Percentiles rank a stretch among this genome's conserved stretches.
Evolutionary conservation across 2,113 vertebrate species (phyloP).

Genomic region (Lutjanus erythropterus): DNA sequence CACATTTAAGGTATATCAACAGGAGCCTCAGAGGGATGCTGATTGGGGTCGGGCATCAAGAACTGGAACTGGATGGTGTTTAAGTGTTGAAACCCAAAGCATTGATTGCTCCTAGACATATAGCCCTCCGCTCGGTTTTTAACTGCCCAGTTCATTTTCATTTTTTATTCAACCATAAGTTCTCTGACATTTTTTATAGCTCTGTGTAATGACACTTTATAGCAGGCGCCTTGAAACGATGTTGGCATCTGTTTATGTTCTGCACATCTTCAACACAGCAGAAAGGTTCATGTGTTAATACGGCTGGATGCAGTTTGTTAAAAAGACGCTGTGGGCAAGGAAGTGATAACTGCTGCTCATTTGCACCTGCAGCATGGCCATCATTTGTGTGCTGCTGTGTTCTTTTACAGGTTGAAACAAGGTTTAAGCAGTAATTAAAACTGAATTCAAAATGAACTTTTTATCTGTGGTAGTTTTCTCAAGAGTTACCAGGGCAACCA

Average conservation of each 20-base stretch:
- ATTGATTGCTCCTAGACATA: slow-evolving; percentile 19
- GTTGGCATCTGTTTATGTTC: slow-evolving; percentile 54
- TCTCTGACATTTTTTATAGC: slow-evolving; percentile 58
- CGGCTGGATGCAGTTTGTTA: slow-evolving; percentile 22
- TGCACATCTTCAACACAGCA: slow-evolving; percentile 22
- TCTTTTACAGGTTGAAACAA: slow-evolving; percentile 11
- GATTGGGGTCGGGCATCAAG: background rate
- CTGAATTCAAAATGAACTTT: background rate
- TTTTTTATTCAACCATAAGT: slow-evolving; percentile 51
- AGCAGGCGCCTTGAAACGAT: slow-evolving; percentile 45
- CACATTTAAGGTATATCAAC: slow-evolving; percentile 2
- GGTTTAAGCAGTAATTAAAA: slow-evolving; percentile 30
- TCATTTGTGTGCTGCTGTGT: background rate
- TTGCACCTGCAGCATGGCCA: slow-evolving; percentile 3
- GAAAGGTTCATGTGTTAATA: slow-evolving; percentile 42
- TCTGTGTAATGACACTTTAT: slow-evolving; percentile 59
- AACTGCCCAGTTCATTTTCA: slow-evolving; percentile 45
- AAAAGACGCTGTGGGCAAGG: slow-evolving; percentile 9
- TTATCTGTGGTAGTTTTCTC: slow-evolving; percentile 12
- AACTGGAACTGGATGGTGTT: background rate
- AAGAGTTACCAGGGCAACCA: slow-evolving; percentile 3
- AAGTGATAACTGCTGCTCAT: slow-evolving; percentile 13
- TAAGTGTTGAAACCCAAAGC: slow-evolving; percentile 32
- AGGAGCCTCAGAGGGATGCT: background rate
- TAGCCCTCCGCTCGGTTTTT: slow-evolving; percentile 17